Conservation (phyloP, 2,888 invertebrate species). For the Melanophora roralis region DNA sequence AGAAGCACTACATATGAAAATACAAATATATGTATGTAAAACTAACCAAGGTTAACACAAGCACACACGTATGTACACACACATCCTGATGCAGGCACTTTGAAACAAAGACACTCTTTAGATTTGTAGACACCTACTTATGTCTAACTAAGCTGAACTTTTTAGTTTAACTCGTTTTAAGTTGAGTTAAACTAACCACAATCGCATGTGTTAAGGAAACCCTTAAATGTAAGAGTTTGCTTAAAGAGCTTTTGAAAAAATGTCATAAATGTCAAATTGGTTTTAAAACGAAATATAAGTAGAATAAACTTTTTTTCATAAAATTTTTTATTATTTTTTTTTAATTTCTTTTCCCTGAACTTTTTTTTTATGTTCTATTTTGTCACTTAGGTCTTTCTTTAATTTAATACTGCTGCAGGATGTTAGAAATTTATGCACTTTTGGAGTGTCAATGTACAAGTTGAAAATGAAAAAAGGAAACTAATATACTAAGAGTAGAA, state of each 20-base stretch:
- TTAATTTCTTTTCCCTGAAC: background rate
- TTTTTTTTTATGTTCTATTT: background rate
- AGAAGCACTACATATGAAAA: background rate
- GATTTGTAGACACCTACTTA: conserved; percentile 36
- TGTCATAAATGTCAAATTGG: background rate
- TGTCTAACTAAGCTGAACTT: conserved; percentile 52
- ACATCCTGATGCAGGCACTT: background rate
- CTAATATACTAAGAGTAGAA: conserved; percentile 23
- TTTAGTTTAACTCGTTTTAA: conserved; percentile 56
- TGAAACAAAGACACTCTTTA: background rate
- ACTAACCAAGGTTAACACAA: background rate
- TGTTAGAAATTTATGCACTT: conserved; percentile 46
- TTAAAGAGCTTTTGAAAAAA: background rate
- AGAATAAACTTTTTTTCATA: no score
- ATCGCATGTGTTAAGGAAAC: conserved; percentile 55
- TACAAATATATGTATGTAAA: background rate
- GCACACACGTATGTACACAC: background rate
- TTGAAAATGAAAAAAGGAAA: conserved; percentile 9
- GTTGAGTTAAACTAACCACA: conserved; percentile 59
- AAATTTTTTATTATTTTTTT: no score
- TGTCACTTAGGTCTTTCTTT: conserved; percentile 11
- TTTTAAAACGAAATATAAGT: background rate
- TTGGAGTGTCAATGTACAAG: conserved; percentile 27
- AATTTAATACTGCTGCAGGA: background rate
- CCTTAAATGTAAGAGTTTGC: conserved; percentile 18